Base-by-base conservation (phyloP, 2,888 invertebrate genomes). In the Timema cristinae region DNA sequence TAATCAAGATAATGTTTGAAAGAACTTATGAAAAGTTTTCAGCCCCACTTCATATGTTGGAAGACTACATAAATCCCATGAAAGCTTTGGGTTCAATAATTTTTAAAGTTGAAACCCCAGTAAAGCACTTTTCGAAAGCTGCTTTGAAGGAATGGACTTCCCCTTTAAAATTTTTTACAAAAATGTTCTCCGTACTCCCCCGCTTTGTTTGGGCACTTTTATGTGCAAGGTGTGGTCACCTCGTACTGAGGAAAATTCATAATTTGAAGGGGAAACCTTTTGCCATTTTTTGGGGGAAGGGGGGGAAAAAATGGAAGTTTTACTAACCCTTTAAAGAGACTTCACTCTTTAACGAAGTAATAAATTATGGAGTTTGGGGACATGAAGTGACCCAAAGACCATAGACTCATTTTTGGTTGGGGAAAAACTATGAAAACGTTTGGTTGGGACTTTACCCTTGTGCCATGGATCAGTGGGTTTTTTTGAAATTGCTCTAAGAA, bases 241-340 rank as follows among this genome's bases (percentile, higher is more conserved):
- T 77, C n/a, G n/a, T 77, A 72, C 68, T 77, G 8, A 77, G 71
- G 71, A n/a, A 74, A n/a, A 76, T 71, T 72, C 47, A 69, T 51
- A 49, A 68, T 32, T 66, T 75, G n/a, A 50, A 75, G 32, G n/a
- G n/a, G n/a, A n/a, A 32, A 32, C 15, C 52, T 15, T n/a, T 50
- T 73, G 68, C 49, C 69, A 48, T 5, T 52, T 1, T n/a, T n/a
- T n/a, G n/a, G n/a, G n/a, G n/a, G n/a, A n/a, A n/a, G n/a, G n/a
- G n/a, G n/a, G n/a, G 68, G n/a, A 16, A 59, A 72, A 52, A 67
- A 67, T 48, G n/a, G 54, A n/a, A 11, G n/a, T 54, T 69, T 72
- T 47, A 72, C 61, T 16, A n/a, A n/a, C n/a, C 8, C 50, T n/a
- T n/a, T n/a, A 59, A 68, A 50, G 52, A 51, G 11, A 16, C 50